Percentiles rank a stretch among this genome's conserved stretches.
phyloP scores from a whole-genome alignment of 2,888 invertebrate species.

The Cyclophora punctaria region DNA sequence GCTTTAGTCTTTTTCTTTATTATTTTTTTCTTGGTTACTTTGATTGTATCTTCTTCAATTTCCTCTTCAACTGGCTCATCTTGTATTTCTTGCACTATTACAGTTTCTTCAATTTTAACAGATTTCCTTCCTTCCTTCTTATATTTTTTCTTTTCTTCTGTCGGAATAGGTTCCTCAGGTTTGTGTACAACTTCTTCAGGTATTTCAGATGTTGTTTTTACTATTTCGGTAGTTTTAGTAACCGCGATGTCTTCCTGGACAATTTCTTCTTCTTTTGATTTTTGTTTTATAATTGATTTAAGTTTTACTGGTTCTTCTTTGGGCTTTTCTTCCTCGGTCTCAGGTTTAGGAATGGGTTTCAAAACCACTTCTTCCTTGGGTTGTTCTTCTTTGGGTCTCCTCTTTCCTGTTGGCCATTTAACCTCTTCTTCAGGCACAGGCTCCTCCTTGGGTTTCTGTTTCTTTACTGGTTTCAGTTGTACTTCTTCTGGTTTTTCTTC shows the following conservation, averaged over 20 bases:
- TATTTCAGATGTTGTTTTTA: slow-evolving; percentile 24
- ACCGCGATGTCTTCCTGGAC: slow-evolving; percentile 15
- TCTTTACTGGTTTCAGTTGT: slow-evolving; percentile 46
- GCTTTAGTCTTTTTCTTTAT: slow-evolving; percentile 23
- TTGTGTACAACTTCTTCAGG: slow-evolving; percentile 58
- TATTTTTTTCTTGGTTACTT: slow-evolving; percentile 29
- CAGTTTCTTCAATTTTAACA: slow-evolving; percentile 32
- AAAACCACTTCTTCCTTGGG: slow-evolving; percentile 47
- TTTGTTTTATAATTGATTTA: slow-evolving; percentile 26
- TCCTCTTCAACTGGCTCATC: slow-evolving; percentile 21
- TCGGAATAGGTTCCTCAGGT: slow-evolving; percentile 42
- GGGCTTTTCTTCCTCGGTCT: slow-evolving; percentile 39
- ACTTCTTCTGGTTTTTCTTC: slow-evolving; percentile 63
- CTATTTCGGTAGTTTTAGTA: not conserved
- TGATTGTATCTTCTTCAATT: slow-evolving; percentile 27
- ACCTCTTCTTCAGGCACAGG: slow-evolving; percentile 45
- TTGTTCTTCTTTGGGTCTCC: slow-evolving; percentile 33
- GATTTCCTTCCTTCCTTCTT: slow-evolving; percentile 21
- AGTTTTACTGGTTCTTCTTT: slow-evolving; percentile 55
- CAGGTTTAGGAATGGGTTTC: slow-evolving; percentile 28
- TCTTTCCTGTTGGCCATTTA: slow-evolving; percentile 20
- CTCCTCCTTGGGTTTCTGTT: slow-evolving; percentile 37
- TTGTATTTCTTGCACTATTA: slow-evolving; percentile 10
- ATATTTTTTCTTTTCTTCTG: slow-evolving; percentile 39
- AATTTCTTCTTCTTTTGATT: slow-evolving; percentile 31